Percentiles rank a stretch among this genome's conserved stretches.
Conservation (phyloP, 2,888 invertebrate genomes). For the Spialia ferax region DNA sequence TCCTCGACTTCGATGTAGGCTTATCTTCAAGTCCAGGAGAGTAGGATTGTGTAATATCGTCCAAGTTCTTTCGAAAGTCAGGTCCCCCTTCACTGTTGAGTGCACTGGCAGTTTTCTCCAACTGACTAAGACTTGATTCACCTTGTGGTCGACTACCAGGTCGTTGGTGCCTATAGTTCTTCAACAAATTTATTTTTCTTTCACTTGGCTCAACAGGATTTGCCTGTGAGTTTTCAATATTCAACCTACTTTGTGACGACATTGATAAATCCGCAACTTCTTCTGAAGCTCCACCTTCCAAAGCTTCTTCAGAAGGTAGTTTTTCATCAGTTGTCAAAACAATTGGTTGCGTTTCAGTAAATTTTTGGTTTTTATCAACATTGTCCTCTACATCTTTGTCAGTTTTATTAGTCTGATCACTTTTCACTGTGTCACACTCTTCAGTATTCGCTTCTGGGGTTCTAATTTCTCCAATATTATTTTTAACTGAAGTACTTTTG, state of each 20-base stretch:
- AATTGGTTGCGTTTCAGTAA: slow-evolving; percentile 56
- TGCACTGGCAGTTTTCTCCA: slow-evolving; percentile 78
- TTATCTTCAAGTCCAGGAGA: slow-evolving; percentile 76
- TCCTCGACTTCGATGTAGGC: slow-evolving; percentile 66
- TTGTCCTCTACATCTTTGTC: slow-evolving; percentile 19
- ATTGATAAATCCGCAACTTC: slow-evolving; percentile 50
- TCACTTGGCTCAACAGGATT: slow-evolving; percentile 61
- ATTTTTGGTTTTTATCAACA: slow-evolving; percentile 11
- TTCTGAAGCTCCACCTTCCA: slow-evolving; percentile 64
- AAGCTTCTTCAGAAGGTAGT: slow-evolving; percentile 72
- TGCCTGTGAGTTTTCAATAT: slow-evolving; percentile 50
- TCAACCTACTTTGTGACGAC: slow-evolving; percentile 45
- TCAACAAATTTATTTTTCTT: slow-evolving; percentile 77
- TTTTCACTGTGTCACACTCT: not conserved
- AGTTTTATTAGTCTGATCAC: not conserved
- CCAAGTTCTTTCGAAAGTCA: slow-evolving; percentile 79
- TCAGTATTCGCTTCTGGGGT: not conserved
- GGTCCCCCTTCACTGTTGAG: slow-evolving; percentile 78
- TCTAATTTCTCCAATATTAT: not conserved
- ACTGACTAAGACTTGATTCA: slow-evolving; percentile 76
- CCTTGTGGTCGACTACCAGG: slow-evolving; percentile 64
- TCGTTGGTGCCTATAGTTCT: slow-evolving; percentile 82
- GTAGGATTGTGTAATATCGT: slow-evolving; percentile 82
- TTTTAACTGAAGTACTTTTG: slow-evolving; percentile 12
- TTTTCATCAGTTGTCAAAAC: slow-evolving; percentile 79